Percentiles rank a stretch among this genome's conserved stretches.
phyloP scores from a whole-genome alignment of 2,797 vertebrate species.

The Squalus acanthias region DNA sequence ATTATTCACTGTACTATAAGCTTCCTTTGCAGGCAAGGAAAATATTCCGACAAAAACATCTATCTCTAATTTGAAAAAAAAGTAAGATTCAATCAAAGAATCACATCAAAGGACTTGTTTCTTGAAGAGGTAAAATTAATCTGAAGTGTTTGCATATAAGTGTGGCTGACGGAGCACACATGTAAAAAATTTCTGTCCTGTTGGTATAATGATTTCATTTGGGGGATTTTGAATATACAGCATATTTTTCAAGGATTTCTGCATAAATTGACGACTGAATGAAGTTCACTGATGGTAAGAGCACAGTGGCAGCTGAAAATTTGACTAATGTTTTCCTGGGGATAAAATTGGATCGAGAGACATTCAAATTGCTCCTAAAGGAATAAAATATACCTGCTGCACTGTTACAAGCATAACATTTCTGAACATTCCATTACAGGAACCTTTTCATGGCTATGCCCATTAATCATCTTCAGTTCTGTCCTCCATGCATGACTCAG shows the following conservation, averaged over 20 bases:
- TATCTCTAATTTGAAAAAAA: not conserved
- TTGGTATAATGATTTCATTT: not conserved
- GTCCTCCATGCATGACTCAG: not conserved
- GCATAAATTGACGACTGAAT: not conserved
- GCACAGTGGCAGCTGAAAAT: not conserved
- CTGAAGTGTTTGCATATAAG: not conserved
- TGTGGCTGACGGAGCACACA: not conserved
- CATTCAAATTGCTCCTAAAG: not conserved
- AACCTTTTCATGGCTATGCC: not conserved
- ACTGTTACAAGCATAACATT: not conserved
- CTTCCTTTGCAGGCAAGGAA: not conserved
- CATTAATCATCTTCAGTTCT: constrained; percentile 33
- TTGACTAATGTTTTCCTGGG: not conserved
- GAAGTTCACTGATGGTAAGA: not conserved
- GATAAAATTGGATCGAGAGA: constrained; percentile 4
- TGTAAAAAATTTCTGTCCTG: not conserved
- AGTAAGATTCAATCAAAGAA: not conserved
- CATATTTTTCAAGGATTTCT: constrained; percentile 18
- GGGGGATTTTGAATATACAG: not conserved
- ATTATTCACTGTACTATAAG: not conserved
- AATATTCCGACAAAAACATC: not conserved
- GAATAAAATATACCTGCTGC: not conserved
- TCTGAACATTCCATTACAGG: constrained; percentile 11
- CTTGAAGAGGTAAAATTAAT: not conserved
- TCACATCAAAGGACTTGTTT: not conserved